Evolutionary conservation across 2,888 invertebrate species (phyloP), one percentile per base, ranked within the genome.

Genomic region (Hirtodrosophila histrioides): DNA sequence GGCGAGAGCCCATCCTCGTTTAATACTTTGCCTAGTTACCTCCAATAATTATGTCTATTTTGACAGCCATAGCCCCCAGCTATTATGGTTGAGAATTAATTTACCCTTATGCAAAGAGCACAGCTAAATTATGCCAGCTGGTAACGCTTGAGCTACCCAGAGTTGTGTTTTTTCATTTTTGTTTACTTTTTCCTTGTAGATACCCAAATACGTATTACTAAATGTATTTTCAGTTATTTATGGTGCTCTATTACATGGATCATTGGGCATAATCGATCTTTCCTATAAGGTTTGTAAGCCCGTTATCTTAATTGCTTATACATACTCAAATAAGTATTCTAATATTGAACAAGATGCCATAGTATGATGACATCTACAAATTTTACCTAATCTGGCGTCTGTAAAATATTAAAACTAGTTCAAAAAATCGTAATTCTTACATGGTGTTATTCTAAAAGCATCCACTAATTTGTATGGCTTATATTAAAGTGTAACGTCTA

Each of bases 31-130:
- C 41, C 37, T 37, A 41, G 58, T 65, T 49, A 70, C 48, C 53
- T 51, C 48, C 36, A 40, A 61, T 67, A 77, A 63, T 78, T 61
- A 54, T 49, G 45, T 56, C 50, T 57, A 76, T 70, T 71, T 65
- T 65, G 64, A 66, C 69, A 75, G 61, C 49, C 45, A 73, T 73
- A 44, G 64, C 82, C 68, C 12, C 39, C 36, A 62, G 82, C 65
- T 70, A 80, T 75, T 80, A 54, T 62, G 62, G 49, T 50, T 54
- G 36, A 45, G 69, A 77, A 73, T 57, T 78, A 65, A 73, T 72
- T 75, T 66, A 53, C 49, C 57, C 39, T 44, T 39, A 58, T 66
- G 66, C 54, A 66, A 46, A 60, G 60, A 49, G 27, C 31, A 9
- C 31, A 33, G n/a, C 41, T 41, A 49, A 61, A 50, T 72, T 45